phyloP scores from a whole-genome alignment of 2,888 invertebrate species.

The Perdita meconis region DNA sequence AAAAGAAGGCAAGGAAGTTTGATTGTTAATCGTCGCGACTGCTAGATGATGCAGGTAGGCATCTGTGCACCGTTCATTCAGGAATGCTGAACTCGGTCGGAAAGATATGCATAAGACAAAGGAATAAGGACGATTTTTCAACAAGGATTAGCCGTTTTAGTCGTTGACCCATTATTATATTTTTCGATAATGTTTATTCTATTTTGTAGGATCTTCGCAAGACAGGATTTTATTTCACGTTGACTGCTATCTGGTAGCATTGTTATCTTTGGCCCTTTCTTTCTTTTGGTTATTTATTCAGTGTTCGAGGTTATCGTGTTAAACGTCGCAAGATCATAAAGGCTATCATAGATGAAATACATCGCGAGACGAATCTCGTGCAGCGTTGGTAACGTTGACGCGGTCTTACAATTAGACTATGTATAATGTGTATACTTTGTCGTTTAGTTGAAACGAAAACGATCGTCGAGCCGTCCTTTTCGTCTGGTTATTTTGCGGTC shows the following conservation, averaged over 20 bases:
- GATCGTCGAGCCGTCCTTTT: background rate
- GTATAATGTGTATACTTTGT: background rate
- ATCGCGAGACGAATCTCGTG: conserved; percentile 18
- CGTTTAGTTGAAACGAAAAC: background rate
- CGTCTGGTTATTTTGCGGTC: background rate
- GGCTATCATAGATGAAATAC: conserved; percentile 44
- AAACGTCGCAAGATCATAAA: conserved; percentile 27
- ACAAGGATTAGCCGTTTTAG: too few species aligned
- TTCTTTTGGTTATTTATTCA: conserved; percentile 29
- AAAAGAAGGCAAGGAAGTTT: too few species aligned
- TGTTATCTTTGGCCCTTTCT: conserved; percentile 37
- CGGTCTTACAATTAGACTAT: background rate
- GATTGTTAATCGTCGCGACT: background rate
- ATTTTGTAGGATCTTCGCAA: too few species aligned
- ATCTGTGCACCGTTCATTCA: background rate
- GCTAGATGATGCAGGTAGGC: background rate
- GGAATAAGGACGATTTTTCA: too few species aligned
- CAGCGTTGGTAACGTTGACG: conserved; percentile 8
- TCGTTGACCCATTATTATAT: too few species aligned
- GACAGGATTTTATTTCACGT: too few species aligned
- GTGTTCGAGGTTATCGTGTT: conserved; percentile 46
- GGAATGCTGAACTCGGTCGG: background rate
- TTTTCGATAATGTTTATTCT: too few species aligned
- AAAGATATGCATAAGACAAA: too few species aligned
- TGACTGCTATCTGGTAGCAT: background rate